Evolutionary conservation across 1,140 invertebrate genomes (phyloP).

Genomic region (Zaprionus gabonicus): DNA sequence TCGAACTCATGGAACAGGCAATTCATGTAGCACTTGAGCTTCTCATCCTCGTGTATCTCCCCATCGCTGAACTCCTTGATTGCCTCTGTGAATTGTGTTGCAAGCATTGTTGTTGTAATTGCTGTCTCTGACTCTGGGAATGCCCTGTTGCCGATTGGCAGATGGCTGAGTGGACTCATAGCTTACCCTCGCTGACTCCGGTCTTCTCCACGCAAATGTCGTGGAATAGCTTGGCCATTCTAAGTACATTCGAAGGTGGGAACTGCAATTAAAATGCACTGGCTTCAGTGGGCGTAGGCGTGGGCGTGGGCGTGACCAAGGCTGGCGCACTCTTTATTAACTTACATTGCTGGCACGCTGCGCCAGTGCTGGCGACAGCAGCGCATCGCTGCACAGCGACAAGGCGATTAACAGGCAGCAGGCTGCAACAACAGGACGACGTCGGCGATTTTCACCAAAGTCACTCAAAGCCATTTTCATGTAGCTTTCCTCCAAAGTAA

Average conservation of each 20-base stretch:
- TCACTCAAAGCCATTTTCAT: conserved; percentile 83
- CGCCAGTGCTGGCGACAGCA: conserved; percentile 64
- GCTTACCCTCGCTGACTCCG: conserved; percentile 77
- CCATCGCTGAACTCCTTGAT: conserved; percentile 82
- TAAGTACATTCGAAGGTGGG: conserved; percentile 74
- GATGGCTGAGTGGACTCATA: neutral
- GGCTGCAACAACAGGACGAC: conserved; percentile 56
- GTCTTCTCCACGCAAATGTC: conserved; percentile 77
- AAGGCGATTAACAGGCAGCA: conserved; percentile 79
- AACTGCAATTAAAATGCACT: conserved; percentile 76
- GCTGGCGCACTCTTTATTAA: conserved; percentile 59
- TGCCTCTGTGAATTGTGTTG: conserved; percentile 50
- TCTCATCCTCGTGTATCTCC: conserved; percentile 76
- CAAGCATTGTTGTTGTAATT: conserved; percentile 23
- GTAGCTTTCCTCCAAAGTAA: conserved; percentile 62
- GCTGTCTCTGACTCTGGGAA: neutral
- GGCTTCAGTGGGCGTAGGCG: conserved; percentile 63
- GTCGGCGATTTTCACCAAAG: conserved; percentile 60
- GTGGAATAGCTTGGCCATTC: conserved; percentile 80
- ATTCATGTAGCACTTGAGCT: conserved; percentile 82
- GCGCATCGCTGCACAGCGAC: conserved; percentile 70
- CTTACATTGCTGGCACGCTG: conserved; percentile 78
- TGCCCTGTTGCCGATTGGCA: neutral
- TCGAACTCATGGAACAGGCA: conserved; percentile 79
- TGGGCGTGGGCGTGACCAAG: conserved; percentile 45